These are phyloP conservation scores for Phrynosoma platyrhinos DNA, from an alignment of 2,113 vertebrate species.

Conservation along the genomic window DNA sequence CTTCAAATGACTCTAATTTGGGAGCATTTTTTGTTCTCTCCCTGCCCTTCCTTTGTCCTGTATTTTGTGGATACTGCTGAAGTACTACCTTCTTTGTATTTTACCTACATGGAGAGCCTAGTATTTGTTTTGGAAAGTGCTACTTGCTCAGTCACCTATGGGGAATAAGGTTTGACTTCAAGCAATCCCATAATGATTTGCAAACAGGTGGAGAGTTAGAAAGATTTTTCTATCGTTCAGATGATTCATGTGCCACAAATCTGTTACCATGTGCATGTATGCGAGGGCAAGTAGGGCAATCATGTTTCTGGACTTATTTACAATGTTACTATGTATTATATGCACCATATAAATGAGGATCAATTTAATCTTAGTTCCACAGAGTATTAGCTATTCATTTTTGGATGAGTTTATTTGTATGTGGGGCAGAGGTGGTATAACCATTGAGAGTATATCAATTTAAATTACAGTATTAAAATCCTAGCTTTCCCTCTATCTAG, in stretches of 20 bases:
- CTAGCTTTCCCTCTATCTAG: not conserved
- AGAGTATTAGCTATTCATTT: not conserved
- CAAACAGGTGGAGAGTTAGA: not conserved
- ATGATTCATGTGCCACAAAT: too few species aligned
- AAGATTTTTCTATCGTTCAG: not conserved
- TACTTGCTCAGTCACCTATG: not conserved
- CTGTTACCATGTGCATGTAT: too few species aligned
- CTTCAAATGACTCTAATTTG: too few species aligned
- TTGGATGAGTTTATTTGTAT: not conserved
- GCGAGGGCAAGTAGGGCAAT: not conserved
- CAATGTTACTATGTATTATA: not conserved
- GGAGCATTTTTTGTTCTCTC: not conserved
- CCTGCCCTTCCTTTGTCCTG: not conserved
- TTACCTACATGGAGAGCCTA: not conserved
- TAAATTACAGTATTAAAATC: not conserved
- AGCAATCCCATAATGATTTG: not conserved
- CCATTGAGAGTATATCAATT: not conserved
- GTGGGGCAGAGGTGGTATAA: not conserved
- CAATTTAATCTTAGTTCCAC: not conserved
- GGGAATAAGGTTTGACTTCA: not conserved
- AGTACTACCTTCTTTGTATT: not conserved
- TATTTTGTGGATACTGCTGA: not conserved
- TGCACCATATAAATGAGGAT: not conserved
- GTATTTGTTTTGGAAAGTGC: not conserved
- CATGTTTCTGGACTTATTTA: not conserved